phyloP scores from a whole-genome alignment of 2,113 vertebrate species.

The Cervus canadensis region DNA sequence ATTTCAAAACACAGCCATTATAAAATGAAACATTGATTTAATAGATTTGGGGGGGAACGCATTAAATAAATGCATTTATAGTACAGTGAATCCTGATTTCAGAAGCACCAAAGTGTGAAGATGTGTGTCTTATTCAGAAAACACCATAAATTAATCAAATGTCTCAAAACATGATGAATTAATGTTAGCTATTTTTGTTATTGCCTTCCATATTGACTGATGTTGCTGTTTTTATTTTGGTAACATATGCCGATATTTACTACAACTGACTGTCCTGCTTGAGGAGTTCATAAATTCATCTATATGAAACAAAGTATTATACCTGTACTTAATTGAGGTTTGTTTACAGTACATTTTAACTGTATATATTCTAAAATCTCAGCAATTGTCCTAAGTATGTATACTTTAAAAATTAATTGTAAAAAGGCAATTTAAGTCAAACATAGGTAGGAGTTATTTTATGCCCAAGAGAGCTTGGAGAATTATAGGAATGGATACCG shows the following conservation, averaged over 20 bases:
- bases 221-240: background rate
- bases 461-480: background rate
- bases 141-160: background rate
- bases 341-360: background rate
- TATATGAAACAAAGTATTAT: background rate
- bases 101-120: background rate
- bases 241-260: background rate
- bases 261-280: background rate
- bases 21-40: background rate
- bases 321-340: background rate
- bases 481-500: background rate
- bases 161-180: background rate
- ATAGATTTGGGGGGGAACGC: background rate
- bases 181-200: background rate
- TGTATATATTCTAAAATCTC: background rate
- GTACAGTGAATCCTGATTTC: background rate
- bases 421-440: background rate
- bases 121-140: background rate
- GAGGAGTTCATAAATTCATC: background rate
- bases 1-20: background rate
- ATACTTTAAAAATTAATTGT: slow-evolving; percentile 8
- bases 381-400: background rate
- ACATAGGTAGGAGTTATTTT: background rate
- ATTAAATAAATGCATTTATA: background rate
- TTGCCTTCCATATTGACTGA: background rate